Evolutionary conservation across 2,888 invertebrate species (phyloP), one percentile per base, ranked within the genome.

Genomic region (Rhingia rostrata): DNA sequence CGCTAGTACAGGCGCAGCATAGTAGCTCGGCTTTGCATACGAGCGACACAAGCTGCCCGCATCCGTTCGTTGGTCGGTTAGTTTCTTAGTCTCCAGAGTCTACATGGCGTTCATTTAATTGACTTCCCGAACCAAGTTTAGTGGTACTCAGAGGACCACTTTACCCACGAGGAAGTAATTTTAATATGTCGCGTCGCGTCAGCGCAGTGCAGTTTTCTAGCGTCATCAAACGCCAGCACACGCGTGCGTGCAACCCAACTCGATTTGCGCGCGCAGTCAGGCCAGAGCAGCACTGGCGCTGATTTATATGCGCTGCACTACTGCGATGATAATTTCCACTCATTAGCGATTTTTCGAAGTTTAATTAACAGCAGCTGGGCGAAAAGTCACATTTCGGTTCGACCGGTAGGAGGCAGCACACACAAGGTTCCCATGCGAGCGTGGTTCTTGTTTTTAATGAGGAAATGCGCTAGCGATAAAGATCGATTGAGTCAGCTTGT

Each of bases 281-380:
- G 9, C 12, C 22, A 22, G 22, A 22, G 22, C 22, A 22, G 22
- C 22, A 22, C 22, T 22, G 41, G 67, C 80, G 80, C 79, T 84
- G 84, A 84, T 84, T 84, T 84, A 84, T 84, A 80, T 84, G 45
- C 73, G 54, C 80, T 74, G 30, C 74, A 80, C 60, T 53, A 75
- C 60, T 64, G 80, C 69, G 74, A 74, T 74, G 84, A 84, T 84
- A 84, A 84, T 84, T 84, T 84, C 39, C 84, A 84, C 84, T 84
- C 84, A 84, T 84, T 84, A 84, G 84, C 79, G 84, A 74, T 75
- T 80, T 84, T 84, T 75, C 69, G 60, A 75, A 70, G 74, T 75
- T 84, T 84, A 84, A 84, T 84, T 84, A 84, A 84, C 84, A 64
- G 78, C 84, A 75, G 80, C 80, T 80, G 74, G 58, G 51, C 60